Conservation (phyloP, 2,113 vertebrate species). For the Mesitornis unicolor region DNA sequence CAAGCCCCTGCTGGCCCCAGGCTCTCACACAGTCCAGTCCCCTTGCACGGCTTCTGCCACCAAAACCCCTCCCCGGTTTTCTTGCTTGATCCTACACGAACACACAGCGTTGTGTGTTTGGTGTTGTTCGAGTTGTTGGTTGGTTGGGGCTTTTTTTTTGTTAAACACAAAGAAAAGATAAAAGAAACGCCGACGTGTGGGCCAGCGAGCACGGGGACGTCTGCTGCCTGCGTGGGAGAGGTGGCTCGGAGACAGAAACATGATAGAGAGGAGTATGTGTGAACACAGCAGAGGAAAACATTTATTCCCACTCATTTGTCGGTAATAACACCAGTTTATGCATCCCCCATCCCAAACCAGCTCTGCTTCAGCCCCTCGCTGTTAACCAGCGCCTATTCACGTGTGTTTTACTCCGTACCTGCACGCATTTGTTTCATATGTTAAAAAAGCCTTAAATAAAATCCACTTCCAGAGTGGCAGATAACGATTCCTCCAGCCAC, state of each 20-base stretch:
- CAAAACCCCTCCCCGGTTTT: background rate
- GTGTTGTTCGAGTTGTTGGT: no score
- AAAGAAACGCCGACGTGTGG: background rate
- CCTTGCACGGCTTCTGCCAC: background rate
- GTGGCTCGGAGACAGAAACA: background rate
- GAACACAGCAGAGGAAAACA: background rate
- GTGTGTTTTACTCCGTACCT: fast-evolving
- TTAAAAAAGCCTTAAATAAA: background rate
- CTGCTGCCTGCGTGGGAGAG: background rate
- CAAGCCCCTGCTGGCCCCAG: no score
- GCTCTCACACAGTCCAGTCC: no score
- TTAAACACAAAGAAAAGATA: background rate
- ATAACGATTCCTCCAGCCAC: conserved; percentile 27
- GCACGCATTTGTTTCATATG: background rate
- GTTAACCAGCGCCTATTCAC: fast-evolving
- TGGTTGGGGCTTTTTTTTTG: background rate
- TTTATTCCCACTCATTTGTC: background rate
- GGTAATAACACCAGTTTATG: fast-evolving
- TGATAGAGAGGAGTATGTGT: background rate
- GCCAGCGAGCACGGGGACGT: fast-evolving
- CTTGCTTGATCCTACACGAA: background rate
- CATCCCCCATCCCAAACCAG: background rate
- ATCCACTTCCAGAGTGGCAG: conserved; percentile 19
- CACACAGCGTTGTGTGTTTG: fast-evolving
- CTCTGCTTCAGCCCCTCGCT: background rate